These are phyloP conservation scores for Reticulitermes speratus DNA, from an alignment of 1,140 invertebrate species.

Conservation along the genomic window DNA sequence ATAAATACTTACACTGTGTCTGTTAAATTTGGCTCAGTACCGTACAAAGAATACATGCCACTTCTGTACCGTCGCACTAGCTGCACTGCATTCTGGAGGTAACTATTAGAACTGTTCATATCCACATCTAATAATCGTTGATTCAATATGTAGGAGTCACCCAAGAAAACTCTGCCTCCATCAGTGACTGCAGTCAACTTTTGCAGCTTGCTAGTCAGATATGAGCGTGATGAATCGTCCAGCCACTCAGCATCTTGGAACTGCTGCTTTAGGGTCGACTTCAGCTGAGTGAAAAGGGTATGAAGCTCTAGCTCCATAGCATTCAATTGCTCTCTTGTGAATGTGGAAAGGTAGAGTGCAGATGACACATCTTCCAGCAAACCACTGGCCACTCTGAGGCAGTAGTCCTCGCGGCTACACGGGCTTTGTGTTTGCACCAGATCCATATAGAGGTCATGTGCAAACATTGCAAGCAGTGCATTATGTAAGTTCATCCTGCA, in stretches of 20 bases:
- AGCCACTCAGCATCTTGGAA: not conserved
- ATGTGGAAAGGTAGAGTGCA: conserved; percentile 42
- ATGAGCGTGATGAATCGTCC: conserved; percentile 16
- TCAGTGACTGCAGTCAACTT: not conserved
- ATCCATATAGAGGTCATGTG: conserved; percentile 40
- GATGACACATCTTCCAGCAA: conserved; percentile 41
- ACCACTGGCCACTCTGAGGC: conserved; percentile 37
- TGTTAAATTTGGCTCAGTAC: not conserved
- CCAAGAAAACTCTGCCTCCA: not conserved
- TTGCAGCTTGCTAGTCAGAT: not conserved
- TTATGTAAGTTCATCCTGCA: conserved; percentile 37
- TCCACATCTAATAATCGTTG: not conserved
- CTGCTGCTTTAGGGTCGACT: not conserved
- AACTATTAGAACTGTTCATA: not conserved
- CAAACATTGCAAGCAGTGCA: conserved; percentile 41
- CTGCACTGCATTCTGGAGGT: not conserved
- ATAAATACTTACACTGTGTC: not conserved
- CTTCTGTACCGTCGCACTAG: not conserved
- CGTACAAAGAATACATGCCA: not conserved
- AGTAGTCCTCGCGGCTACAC: conserved; percentile 38
- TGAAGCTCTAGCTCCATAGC: not conserved
- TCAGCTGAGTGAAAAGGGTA: not conserved
- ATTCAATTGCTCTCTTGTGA: conserved; percentile 37
- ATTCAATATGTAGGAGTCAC: not conserved
- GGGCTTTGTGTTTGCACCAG: conserved; percentile 38